Conservation (phyloP, 2,113 vertebrate genomes). For the Thunnus thynnus region DNA sequence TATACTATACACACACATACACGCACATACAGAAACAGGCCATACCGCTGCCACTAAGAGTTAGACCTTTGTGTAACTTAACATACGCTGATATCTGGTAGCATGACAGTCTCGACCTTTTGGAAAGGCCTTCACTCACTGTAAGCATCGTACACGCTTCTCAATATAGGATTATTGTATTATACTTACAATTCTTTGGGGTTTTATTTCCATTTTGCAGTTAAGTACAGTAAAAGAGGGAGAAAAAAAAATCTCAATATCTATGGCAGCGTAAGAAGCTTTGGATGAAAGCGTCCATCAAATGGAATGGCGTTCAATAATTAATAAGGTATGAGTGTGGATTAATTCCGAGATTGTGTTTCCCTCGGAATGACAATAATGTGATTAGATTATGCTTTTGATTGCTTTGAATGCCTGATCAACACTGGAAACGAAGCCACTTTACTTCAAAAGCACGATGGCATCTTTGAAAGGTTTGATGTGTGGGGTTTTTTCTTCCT, state of each 20-base stretch:
- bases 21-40: background rate
- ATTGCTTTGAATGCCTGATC: background rate
- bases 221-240: background rate
- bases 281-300: conserved; percentile 1
- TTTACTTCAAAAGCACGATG: background rate
- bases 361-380: background rate
- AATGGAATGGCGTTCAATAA: background rate
- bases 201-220: background rate
- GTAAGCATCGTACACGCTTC: background rate
- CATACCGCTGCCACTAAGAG: conserved; percentile 3
- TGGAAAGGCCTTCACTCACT: background rate
- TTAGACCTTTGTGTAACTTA: conserved; percentile 22
- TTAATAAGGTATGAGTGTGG: background rate
- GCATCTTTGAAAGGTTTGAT: conserved; percentile 19
- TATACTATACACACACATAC: background rate
- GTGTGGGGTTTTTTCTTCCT: background rate
- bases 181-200: background rate
- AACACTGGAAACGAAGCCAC: conserved; percentile 16
- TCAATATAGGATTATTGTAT: background rate
- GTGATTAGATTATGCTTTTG: conserved; percentile 19
- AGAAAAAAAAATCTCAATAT: background rate
- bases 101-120: background rate
- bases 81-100: background rate
- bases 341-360: conserved; percentile 25
- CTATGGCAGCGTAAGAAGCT: background rate